Conservation (phyloP, 2,797 vertebrate species). For the Chromis chromis region DNA sequence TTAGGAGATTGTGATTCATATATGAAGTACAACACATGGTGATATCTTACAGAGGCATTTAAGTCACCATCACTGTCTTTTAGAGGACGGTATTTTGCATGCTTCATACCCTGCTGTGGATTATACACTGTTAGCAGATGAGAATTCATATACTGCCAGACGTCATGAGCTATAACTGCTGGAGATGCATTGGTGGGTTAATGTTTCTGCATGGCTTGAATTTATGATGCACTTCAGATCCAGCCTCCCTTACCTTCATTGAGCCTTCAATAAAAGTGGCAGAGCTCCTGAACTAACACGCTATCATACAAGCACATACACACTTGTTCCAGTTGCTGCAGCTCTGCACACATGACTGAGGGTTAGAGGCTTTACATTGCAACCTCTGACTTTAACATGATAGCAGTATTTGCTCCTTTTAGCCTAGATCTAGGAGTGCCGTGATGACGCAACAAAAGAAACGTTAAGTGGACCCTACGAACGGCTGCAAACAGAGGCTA, state of each 20-base stretch:
- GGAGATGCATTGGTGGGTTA: background rate
- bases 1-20: slow-evolving; percentile 6
- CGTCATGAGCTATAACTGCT: background rate
- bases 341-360: background rate
- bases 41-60: slow-evolving; percentile 1
- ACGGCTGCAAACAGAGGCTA: background rate
- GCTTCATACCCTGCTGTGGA: background rate
- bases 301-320: background rate
- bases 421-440: background rate
- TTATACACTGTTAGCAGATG: background rate
- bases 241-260: background rate
- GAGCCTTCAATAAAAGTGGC: background rate
- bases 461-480: background rate
- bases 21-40: slow-evolving; percentile 8
- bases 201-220: slow-evolving; percentile 4
- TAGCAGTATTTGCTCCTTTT: background rate
- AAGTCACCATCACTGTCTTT: background rate
- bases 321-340: too few relatives aligned
- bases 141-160: background rate
- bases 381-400: background rate
- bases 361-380: background rate
- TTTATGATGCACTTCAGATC: slow-evolving; percentile 2
- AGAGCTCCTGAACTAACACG: background rate
- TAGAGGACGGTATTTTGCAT: slow-evolving; percentile 31
- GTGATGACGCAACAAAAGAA: background rate